These are phyloP conservation scores for Syngnathus typhle DNA, from an alignment of 2,113 vertebrate genomes.

Conservation along the genomic window DNA sequence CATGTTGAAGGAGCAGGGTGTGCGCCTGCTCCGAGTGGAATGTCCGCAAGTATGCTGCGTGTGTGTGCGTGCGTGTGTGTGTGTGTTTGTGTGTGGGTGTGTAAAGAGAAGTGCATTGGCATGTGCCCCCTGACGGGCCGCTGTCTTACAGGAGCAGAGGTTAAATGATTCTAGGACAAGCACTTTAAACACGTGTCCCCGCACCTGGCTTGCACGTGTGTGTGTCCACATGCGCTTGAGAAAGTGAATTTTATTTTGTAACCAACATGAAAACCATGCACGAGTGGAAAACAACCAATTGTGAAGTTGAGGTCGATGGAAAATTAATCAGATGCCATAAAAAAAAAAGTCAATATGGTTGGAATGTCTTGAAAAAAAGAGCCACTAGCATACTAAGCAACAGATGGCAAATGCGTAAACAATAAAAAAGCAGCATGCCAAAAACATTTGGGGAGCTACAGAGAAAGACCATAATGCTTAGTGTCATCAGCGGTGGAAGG, in stretches of 20 bases:
- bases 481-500: neutral
- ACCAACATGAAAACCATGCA: neutral
- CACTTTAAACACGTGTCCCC: slow-evolving; percentile 56
- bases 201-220: slow-evolving; percentile 41
- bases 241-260: too few species aligned
- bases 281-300: neutral
- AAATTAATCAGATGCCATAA: neutral
- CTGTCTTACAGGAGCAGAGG: slow-evolving; percentile 50
- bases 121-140: slow-evolving; percentile 58
- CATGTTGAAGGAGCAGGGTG: slow-evolving; percentile 7
- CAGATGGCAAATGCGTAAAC: neutral
- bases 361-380: neutral
- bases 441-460: neutral
- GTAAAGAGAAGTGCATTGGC: slow-evolving; percentile 50
- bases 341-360: neutral
- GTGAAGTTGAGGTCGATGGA: neutral
- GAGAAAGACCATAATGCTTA: neutral
- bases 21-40: slow-evolving; percentile 9
- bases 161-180: slow-evolving; percentile 62
- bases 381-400: neutral
- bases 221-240: slow-evolving; percentile 1
- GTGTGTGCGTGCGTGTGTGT: slow-evolving; percentile 4
- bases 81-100: slow-evolving; percentile 24
- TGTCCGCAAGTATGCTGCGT: slow-evolving; percentile 6
- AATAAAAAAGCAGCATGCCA: neutral